A percentile compares a stretch with the other conserved stretches of the same genome.
These are phyloP conservation scores for Mylabris sibirica DNA, from an alignment of 2,888 invertebrate genomes.

Conservation along the genomic window DNA sequence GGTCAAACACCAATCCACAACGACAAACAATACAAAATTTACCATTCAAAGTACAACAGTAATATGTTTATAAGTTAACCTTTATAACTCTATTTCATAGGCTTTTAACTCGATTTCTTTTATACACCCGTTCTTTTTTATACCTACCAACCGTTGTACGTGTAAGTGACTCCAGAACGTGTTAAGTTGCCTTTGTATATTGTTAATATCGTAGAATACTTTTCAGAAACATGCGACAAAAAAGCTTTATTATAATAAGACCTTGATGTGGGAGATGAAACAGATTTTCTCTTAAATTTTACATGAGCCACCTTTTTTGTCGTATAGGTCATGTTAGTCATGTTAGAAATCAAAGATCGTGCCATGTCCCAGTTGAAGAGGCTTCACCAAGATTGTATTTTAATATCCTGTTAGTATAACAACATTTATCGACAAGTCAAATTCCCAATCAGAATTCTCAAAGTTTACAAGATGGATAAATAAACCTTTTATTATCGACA, in stretches of 20 bases:
- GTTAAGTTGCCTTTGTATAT: slow-evolving; percentile 19
- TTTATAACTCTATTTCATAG: slow-evolving; percentile 24
- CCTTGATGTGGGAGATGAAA: background rate
- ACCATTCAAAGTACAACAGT: no score
- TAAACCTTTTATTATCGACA: background rate
- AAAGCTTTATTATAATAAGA: background rate
- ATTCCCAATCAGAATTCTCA: background rate
- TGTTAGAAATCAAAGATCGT: slow-evolving; percentile 25
- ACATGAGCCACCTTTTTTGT: background rate
- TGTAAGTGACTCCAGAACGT: slow-evolving; percentile 10
- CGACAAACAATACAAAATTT: no score
- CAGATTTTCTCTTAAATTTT: no score
- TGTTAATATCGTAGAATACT: slow-evolving; percentile 17
- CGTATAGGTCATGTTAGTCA: slow-evolving; percentile 21
- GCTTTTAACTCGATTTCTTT: slow-evolving; percentile 30
- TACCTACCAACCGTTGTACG: slow-evolving; percentile 4
- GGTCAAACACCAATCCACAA: background rate
- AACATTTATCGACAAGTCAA: slow-evolving; percentile 4
- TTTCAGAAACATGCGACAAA: slow-evolving; percentile 1
- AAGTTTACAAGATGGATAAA: background rate
- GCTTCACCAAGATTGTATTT: slow-evolving; percentile 35
- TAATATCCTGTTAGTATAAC: slow-evolving; percentile 43
- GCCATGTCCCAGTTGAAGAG: slow-evolving; percentile 43
- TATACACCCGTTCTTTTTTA: slow-evolving; percentile 14
- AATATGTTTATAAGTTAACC: background rate